These are phyloP conservation scores for Plecturocebus donacophilus DNA, from an alignment of 2,113 vertebrate species.

Conservation along the genomic window DNA sequence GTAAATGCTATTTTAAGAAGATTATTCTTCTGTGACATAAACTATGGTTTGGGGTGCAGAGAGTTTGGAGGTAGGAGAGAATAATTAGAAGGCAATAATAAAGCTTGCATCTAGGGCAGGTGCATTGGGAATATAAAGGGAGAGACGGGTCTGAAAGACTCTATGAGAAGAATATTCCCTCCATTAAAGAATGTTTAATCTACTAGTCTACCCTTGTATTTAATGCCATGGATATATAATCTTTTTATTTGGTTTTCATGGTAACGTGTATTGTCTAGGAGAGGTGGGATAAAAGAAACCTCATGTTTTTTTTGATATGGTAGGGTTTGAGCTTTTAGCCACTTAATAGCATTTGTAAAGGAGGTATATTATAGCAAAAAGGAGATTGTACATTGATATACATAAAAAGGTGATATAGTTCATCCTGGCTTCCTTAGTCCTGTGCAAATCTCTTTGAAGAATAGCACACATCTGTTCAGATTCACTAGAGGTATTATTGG, in stretches of 20 bases:
- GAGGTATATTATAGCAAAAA: neutral
- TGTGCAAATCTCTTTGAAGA: neutral
- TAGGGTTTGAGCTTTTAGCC: neutral
- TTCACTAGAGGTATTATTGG: neutral
- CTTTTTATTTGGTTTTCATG: neutral
- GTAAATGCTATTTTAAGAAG: constrained; percentile 11
- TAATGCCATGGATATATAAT: too few species aligned
- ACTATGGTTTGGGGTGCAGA: neutral
- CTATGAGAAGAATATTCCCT: neutral
- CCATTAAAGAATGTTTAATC: neutral
- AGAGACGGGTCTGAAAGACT: neutral
- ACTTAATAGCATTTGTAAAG: neutral
- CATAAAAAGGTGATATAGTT: neutral
- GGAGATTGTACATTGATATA: neutral
- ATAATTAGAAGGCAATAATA: neutral
- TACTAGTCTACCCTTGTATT: neutral
- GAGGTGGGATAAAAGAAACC: neutral
- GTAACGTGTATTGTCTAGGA: neutral
- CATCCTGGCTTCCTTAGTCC: neutral
- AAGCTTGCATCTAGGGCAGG: neutral
- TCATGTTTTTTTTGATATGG: neutral
- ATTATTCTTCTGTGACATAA: neutral
- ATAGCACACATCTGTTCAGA: too few species aligned
- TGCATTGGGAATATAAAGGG: neutral
- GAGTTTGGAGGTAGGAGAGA: neutral